Evolutionary conservation across 2,113 vertebrate genomes (phyloP), one percentile per base, ranked within the genome.

Genomic region (Megaptera novaeangliae): DNA sequence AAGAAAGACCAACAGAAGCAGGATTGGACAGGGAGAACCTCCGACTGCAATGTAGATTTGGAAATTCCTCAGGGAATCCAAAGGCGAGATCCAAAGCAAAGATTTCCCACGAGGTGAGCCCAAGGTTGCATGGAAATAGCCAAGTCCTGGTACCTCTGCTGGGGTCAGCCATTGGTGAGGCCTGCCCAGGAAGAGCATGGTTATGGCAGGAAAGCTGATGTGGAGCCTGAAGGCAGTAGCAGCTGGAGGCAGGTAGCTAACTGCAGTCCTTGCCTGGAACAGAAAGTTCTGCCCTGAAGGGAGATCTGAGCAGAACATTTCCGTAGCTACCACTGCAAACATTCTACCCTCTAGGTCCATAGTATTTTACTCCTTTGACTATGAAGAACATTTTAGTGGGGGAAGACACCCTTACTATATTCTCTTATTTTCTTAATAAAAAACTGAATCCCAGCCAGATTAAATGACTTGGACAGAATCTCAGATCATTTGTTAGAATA

Each of bases 181-280:
- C 4, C 17, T 69, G 0, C 21, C 8, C 9, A 21, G 13, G 1
- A 11, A 1, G 10, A 12, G 0, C 31, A 8, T 29, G 41, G 6
- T 36, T n/a, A 31, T n/a, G 3, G n/a, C 23, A 39, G 14, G 59
- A 71, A 41, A 57, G 82, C 31, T 27, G 25, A 74, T 34, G 71
- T 25, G 3, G 34, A 34, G 31, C 27, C 89, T 55, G 29, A 80
- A 63, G 14, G 14, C 11, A 66, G 18, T 4, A 13, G 27, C 52
- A 83, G 14, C 4, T 36, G 0, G 27, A 55, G 18, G 36, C 25
- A 41, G 10, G 39, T 12, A 20, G 8, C 21, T 36, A 8, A 34
- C 41, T 44, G 5, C 8, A 11, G 8, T 36, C 9, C 3, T 17
- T 39, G 25, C 1, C 5, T 57, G 52, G 25, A 82, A 12, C 27